Base-by-base conservation (phyloP, 2,797 vertebrate species). In the Telmatherina bonti region DNA sequence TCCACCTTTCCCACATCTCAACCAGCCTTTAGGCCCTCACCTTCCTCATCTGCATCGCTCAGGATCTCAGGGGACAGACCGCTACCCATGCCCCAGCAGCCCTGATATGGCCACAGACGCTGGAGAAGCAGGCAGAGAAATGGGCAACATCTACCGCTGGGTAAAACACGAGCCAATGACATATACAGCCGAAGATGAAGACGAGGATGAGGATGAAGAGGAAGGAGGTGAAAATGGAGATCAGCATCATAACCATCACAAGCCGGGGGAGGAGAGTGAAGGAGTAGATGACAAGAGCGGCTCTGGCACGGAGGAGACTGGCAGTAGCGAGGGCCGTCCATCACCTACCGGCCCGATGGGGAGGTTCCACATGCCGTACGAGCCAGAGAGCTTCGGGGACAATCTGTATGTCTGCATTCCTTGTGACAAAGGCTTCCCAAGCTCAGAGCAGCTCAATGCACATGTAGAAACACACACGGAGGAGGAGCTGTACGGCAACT, bases 321-420 rank as follows among this genome's bases (percentile, higher is more conserved):
- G 97, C 72, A 99, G 97, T 91, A 98, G 98, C 5, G 97, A 97
- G 79, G 97, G 97, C 16, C 97, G 96, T 16, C 94, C 94, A 0
- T 98, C 97, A 0, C 96, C 97, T 0, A 84, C 94, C 0, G 96
- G 95, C 0, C 90, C 95, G 1, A 93, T 97, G 71, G 96, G 96
- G 83, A 93, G 97, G 77, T 99, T 97, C 91, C 97, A 97, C 91
- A 89, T 98, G 92, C 95, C 95, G 1, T 99, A 97, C 0, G 98
- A 99, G 85, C 98, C 97, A 0, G 98, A 99, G 93, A 97, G 96
- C 94, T 98, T 99, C 53, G 97, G 98, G 0, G 98, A 99, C 95
- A 99, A 99, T 92, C 92, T 99, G 52, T 99, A 99, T 7, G 98
- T 99, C 54, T 99, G 98, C 92, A 99, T 99, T 86, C 98, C 98